phyloP scores from a whole-genome alignment of 1,140 invertebrate genomes.

The Euwallacea similis region DNA sequence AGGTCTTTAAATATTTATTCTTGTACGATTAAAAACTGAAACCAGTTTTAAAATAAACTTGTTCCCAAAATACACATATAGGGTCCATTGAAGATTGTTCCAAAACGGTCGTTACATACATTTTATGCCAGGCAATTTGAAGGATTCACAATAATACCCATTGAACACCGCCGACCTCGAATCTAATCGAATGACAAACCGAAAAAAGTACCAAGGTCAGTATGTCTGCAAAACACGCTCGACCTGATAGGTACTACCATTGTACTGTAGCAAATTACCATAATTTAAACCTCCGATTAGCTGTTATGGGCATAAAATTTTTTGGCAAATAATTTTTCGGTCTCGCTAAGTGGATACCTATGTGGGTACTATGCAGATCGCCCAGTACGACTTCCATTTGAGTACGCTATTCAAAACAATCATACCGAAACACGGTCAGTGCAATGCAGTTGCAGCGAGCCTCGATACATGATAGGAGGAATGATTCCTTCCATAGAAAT shows the following conservation, averaged over 20 bases:
- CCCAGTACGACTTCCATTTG: constrained; percentile 27
- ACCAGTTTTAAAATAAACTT: no score
- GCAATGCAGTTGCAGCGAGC: constrained; percentile 36
- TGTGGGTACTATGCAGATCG: constrained; percentile 27
- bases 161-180: no score
- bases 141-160: no score
- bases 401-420: constrained; percentile 36
- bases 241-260: neutral
- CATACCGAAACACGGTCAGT: constrained; percentile 33
- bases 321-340: constrained; percentile 7
- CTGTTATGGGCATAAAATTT: constrained; percentile 8
- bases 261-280: constrained; percentile 6
- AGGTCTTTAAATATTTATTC: no score
- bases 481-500: constrained; percentile 15
- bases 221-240: constrained; percentile 2
- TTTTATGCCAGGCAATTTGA: no score
- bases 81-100: no score
- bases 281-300: constrained; percentile 1
- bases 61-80: no score
- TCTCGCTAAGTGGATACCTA: constrained; percentile 9
- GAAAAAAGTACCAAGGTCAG: constrained; percentile 5
- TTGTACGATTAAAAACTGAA: no score
- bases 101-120: no score
- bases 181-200: neutral
- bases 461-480: constrained; percentile 20